A percentile compares a stretch with the other conserved stretches of the same genome.
Evolutionary conservation across 1,140 invertebrate species (phyloP).

Genomic region (Melitaea cinxia): DNA sequence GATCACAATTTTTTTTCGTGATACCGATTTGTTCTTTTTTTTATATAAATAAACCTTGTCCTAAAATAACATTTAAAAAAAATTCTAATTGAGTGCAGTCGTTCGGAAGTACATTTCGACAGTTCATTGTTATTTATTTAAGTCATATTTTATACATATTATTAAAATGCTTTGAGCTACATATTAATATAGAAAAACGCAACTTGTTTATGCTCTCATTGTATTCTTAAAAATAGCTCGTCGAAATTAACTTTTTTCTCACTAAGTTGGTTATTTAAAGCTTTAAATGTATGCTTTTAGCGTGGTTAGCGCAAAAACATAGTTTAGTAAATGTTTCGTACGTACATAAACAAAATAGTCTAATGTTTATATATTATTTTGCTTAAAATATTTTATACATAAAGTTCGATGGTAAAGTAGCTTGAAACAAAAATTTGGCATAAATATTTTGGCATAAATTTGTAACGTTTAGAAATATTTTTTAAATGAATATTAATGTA

Average conservation of each 20-base stretch:
- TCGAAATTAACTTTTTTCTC: not conserved
- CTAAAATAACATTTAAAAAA: too few species aligned
- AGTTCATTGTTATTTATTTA: too few species aligned
- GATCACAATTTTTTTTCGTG: too few species aligned
- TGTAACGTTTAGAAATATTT: not conserved
- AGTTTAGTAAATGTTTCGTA: slow-evolving; percentile 8
- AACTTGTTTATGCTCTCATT: not conserved
- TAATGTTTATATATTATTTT: not conserved
- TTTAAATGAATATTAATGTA: too few species aligned
- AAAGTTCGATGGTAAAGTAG: not conserved
- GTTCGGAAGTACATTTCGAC: too few species aligned
- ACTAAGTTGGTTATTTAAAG: not conserved
- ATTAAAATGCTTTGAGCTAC: too few species aligned
- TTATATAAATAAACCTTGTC: too few species aligned
- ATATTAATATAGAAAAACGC: not conserved
- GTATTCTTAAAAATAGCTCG: not conserved
- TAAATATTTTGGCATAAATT: too few species aligned
- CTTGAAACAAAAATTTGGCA: not conserved
- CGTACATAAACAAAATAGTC: not conserved
- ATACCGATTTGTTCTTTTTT: too few species aligned
- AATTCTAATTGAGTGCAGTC: too few species aligned
- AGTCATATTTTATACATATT: too few species aligned
- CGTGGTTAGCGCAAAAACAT: not conserved
- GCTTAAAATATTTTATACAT: not conserved
- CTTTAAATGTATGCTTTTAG: slow-evolving; percentile 7